Base-by-base conservation (phyloP, 2,888 invertebrate genomes). In the Plebejus anna region DNA sequence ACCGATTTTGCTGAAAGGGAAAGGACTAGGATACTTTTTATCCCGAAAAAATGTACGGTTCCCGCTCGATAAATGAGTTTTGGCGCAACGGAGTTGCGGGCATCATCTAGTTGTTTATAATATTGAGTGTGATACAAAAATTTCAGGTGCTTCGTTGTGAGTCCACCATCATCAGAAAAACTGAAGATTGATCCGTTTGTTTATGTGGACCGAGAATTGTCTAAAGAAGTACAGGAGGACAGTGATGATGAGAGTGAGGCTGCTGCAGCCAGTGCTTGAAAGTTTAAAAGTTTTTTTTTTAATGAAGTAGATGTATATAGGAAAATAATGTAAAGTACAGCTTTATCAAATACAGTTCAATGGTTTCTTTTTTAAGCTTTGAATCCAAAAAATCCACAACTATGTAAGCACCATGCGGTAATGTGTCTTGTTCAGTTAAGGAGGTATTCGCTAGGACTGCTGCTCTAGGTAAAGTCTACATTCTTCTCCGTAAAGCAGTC, bases 151-250 rank as follows among this genome's bases (percentile, higher is more conserved):
- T 82, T 95, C 9, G 84, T 97, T 75, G 89, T 90, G 78, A 95
- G 96, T 82, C 95, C 95, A 0, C 96, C 96, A 4, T 95, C 96
- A 6, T 83, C 86, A 42, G 97, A 97, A 85, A 94, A 90, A 81
- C 89, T 97, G 0, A 96, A 96, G 88, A 94, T 97, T 36, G 95
- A 97, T 87, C 95, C 95, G 2, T 95, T 95, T 80, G 84, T 92
- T 0, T 92, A 92, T 80, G 90, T 95, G 0, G 90, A 90, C 2
- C 85, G 87, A 47, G 88, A 86, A 9, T 76, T 92, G 1, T 82
- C 89, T 6, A 89, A 88, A 76, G 89, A 90, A 76, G 89, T 89
- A 2, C 90, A 88, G 80, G 90, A 90, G 16, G 94, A 94, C 7
- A 94, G 91, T 77, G 94, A 93, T 70, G 92, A 94, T 77, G 92